phyloP scores from a whole-genome alignment of 2,113 vertebrate species.

The Corythornis vintsioides region DNA sequence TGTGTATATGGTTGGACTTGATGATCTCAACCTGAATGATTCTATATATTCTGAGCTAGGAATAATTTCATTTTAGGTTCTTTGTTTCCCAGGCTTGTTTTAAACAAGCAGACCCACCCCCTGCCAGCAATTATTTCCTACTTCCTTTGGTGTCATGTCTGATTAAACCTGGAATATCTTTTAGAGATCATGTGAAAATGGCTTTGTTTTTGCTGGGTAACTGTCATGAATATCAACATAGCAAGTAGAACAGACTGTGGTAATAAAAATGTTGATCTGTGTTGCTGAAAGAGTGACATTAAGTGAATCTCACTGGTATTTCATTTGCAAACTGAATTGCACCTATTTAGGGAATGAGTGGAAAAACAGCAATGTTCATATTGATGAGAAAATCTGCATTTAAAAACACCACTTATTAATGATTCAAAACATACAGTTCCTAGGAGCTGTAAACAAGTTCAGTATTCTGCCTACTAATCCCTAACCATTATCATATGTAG shows the following conservation, averaged over 20 bases:
- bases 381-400: constrained; percentile 44
- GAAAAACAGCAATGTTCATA: not conserved
- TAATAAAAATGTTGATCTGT: constrained; percentile 34
- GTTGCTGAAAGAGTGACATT: not conserved
- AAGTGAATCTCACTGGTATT: constrained; percentile 1
- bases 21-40: no score
- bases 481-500: constrained; percentile 49
- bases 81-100: not conserved
- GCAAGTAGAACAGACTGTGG: not conserved
- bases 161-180: constrained; percentile 8
- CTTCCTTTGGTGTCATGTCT: not conserved
- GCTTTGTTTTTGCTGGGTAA: not conserved
- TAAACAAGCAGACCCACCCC: not conserved
- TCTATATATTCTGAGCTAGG: not conserved
- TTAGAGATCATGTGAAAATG: constrained; percentile 3
- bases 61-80: not conserved
- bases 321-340: constrained; percentile 33
- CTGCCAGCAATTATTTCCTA: not conserved
- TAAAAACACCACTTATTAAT: constrained; percentile 29
- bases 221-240: constrained; percentile 19
- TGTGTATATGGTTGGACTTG: no score
- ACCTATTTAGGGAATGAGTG: not conserved
- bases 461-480: constrained; percentile 41
- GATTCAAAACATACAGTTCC: constrained; percentile 43
- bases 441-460: constrained; percentile 36